Percentiles rank a stretch among this genome's conserved stretches.
Conservation (phyloP, 2,797 vertebrate species). For the Helarctos malayanus region DNA sequence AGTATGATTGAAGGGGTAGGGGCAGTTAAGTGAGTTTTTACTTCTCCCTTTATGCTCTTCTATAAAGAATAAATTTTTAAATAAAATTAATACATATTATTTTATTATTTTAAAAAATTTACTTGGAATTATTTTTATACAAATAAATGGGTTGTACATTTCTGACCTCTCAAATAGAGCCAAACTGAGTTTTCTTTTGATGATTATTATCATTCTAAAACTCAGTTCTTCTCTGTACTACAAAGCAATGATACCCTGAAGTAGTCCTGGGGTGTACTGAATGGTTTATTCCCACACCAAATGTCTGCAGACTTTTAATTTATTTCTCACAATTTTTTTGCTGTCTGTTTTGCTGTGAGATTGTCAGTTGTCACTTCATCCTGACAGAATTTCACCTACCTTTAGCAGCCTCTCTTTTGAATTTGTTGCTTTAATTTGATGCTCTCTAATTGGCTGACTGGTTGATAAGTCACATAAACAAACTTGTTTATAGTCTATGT, state of each 20-base stretch:
- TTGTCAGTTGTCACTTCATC: not conserved
- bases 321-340: slow-evolving; percentile 1
- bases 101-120: slow-evolving; percentile 26
- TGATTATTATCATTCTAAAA: not conserved
- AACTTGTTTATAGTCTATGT: not conserved
- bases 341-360: not conserved
- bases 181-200: not conserved
- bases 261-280: not conserved
- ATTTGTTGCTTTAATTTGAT: slow-evolving; percentile 29
- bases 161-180: not conserved
- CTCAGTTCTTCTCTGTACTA: not conserved
- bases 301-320: not conserved
- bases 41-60: not conserved
- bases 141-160: not conserved
- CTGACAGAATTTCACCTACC: not conserved
- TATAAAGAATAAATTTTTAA: slow-evolving; percentile 13
- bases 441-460: not conserved
- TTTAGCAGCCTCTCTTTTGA: not conserved
- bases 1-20: not conserved
- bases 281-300: not conserved
- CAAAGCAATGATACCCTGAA: not conserved
- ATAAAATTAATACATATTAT: not conserved
- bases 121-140: not conserved
- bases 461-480: not conserved
- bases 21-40: not conserved